Percentiles rank a stretch among this genome's conserved stretches.
These are phyloP conservation scores for Laticauda colubrina DNA, from an alignment of 2,113 vertebrate genomes.

Conservation along the genomic window DNA sequence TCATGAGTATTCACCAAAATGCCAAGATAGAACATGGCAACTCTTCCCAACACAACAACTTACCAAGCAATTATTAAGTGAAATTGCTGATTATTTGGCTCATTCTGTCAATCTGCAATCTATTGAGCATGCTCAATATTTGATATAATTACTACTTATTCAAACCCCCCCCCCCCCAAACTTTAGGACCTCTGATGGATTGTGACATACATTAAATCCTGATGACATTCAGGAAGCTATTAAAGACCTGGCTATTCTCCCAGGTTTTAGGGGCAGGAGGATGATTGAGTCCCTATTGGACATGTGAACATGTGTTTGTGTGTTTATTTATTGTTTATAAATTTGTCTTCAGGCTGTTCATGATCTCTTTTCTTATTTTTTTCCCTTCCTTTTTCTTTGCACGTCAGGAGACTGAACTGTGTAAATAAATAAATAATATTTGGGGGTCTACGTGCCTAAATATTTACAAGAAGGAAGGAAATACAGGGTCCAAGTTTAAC, in stretches of 20 bases:
- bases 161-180: neutral
- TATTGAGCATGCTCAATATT: neutral
- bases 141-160: neutral
- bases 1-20: neutral
- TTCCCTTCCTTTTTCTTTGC: neutral
- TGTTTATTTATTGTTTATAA: neutral
- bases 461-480: neutral
- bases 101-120: neutral
- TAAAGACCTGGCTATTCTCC: neutral
- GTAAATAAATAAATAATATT: neutral
- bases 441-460: neutral
- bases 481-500: neutral
- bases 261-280: neutral
- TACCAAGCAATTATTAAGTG: neutral
- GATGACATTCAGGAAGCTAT: neutral
- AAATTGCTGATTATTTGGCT: neutral
- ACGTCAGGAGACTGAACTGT: neutral
- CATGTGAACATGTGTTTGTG: neutral
- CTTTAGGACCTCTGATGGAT: neutral
- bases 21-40: neutral
- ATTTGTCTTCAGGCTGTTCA: neutral
- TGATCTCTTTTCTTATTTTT: neutral
- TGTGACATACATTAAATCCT: neutral
- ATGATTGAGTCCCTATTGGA: neutral
- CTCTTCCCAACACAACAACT: neutral